Evolutionary conservation across 2,888 invertebrate genomes (phyloP).

Genomic region (Peribatodes rhomboidaria): DNA sequence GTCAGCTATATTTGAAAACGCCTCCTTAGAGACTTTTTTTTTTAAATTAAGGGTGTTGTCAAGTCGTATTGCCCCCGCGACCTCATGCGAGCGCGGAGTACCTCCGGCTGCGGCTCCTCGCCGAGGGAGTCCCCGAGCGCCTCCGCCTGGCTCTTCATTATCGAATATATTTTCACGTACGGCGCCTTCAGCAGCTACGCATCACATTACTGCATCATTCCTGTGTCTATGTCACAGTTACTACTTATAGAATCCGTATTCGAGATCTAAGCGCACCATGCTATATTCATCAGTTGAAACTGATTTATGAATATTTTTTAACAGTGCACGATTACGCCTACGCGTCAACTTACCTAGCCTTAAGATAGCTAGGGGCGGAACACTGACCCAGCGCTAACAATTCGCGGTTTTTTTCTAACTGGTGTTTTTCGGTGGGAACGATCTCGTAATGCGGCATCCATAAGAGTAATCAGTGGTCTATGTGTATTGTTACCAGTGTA

Average conservation of each 20-base stretch:
- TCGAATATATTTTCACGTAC: conserved; percentile 98
- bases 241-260: neutral
- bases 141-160: conserved; percentile 96
- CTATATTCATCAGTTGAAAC: too few species aligned
- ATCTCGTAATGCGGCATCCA: neutral
- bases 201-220: conserved; percentile 54
- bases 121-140: conserved; percentile 85
- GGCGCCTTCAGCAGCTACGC: conserved; percentile 97
- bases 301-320: too few species aligned
- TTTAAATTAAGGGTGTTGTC: conserved; percentile 1
- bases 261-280: neutral
- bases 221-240: conserved; percentile 44
- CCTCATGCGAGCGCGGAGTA: conserved; percentile 55
- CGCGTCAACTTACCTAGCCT: neutral
- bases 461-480: conserved; percentile 21
- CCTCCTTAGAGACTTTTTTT: too few species aligned
- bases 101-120: conserved; percentile 83
- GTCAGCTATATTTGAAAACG: too few species aligned
- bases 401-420: too few species aligned
- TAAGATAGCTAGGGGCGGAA: too few species aligned
- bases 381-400: too few species aligned
- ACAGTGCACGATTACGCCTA: too few species aligned
- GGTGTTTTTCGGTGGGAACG: neutral
- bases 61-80: conserved; percentile 39
- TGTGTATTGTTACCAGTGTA: conserved; percentile 37